These are phyloP conservation scores for Zele albiditarsus DNA, from an alignment of 2,888 invertebrate genomes.

Conservation along the genomic window DNA sequence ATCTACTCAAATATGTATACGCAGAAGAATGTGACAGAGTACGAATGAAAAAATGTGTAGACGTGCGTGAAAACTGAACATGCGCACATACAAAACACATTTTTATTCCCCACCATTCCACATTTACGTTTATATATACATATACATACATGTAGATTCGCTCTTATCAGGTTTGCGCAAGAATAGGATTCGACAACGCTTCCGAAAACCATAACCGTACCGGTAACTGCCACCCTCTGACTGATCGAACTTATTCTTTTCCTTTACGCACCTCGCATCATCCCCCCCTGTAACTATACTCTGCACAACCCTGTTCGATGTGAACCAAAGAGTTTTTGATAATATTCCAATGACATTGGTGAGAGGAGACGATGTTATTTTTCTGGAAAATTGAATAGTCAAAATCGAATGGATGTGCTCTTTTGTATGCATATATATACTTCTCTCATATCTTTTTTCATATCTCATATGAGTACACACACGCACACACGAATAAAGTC, in stretches of 20 bases:
- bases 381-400: slow-evolving; percentile 71
- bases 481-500: not conserved
- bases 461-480: not conserved
- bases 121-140: not conserved
- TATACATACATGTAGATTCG: slow-evolving; percentile 50
- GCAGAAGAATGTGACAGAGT: not conserved
- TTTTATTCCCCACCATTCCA: not conserved
- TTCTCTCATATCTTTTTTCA: not conserved
- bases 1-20: too few species aligned
- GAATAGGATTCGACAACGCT: slow-evolving; percentile 72
- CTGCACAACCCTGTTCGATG: slow-evolving; percentile 37
- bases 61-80: slow-evolving; percentile 26
- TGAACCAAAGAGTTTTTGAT: slow-evolving; percentile 15
- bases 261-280: slow-evolving; percentile 52
- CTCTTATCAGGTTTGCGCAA: slow-evolving; percentile 73
- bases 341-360: slow-evolving; percentile 29
- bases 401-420: slow-evolving; percentile 62
- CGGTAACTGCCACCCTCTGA: slow-evolving; percentile 72
- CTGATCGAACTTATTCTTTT: slow-evolving; percentile 71
- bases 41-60: not conserved
- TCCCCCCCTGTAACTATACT: slow-evolving; percentile 44
- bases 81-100: slow-evolving; percentile 25
- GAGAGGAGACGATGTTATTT: slow-evolving; percentile 59
- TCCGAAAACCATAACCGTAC: slow-evolving; percentile 74
- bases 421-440: not conserved